A percentile compares a stretch with the other conserved stretches of the same genome.
phyloP scores from a whole-genome alignment of 2,113 vertebrate species.

The Pelvicachromis taeniatus region DNA sequence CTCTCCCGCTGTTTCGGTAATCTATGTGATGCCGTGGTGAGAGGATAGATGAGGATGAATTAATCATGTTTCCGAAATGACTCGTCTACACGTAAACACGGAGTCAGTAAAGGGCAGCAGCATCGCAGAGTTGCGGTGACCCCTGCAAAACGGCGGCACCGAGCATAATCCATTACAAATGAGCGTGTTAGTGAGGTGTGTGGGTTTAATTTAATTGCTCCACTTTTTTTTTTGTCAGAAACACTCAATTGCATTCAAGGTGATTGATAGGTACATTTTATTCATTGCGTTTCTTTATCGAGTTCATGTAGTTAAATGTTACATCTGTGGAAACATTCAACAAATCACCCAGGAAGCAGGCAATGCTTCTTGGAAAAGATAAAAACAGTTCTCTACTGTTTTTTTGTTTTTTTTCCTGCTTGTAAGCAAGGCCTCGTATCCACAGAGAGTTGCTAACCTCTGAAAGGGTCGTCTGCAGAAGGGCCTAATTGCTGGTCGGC shows the following conservation, averaged over 20 bases:
- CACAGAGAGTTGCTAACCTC: not conserved
- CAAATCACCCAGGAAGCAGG: not conserved
- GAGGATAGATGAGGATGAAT: constrained; percentile 37
- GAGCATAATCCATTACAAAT: constrained; percentile 39
- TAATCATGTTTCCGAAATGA: constrained; percentile 53
- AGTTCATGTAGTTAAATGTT: not conserved
- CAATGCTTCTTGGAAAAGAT: not conserved
- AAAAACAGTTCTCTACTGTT: not conserved
- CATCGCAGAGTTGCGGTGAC: constrained; percentile 14
- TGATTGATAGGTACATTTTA: not conserved
- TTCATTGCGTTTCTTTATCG: not conserved
- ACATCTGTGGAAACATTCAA: not conserved
- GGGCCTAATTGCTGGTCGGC: constrained; percentile 44
- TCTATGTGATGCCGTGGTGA: constrained; percentile 27
- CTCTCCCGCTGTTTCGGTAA: constrained; percentile 41
- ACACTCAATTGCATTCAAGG: not conserved
- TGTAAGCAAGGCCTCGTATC: constrained; percentile 11
- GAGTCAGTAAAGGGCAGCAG: constrained; percentile 23
- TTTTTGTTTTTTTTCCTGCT: not conserved
- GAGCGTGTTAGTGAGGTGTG: not conserved
- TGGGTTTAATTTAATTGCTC: not conserved
- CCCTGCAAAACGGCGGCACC: not conserved
- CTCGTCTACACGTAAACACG: constrained; percentile 31
- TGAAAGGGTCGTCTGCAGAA: constrained; percentile 11
- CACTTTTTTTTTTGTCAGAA: not conserved